Percentiles rank a stretch among this genome's conserved stretches.
phyloP scores from a whole-genome alignment of 2,888 invertebrate species.

The Nemurella pictetii region DNA sequence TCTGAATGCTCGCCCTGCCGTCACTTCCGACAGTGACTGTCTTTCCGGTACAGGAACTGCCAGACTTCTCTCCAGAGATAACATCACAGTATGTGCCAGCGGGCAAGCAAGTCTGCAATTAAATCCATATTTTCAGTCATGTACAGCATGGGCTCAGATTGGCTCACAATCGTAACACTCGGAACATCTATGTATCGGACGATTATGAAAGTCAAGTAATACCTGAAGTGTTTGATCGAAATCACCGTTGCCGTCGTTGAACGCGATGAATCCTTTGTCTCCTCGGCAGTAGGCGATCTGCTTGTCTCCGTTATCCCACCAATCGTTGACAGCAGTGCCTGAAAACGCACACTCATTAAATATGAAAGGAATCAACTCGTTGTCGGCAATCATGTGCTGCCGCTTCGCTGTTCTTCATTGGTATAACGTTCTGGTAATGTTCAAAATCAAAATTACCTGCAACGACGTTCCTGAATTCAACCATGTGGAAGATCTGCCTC shows the following conservation, averaged over 20 bases:
- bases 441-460: constrained; percentile 41
- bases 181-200: too few relatives aligned
- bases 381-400: too few relatives aligned
- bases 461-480: constrained; percentile 51
- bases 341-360: neutral
- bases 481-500: constrained; percentile 52
- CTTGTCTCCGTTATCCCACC: constrained; percentile 56
- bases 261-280: constrained; percentile 61
- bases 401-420: too few relatives aligned
- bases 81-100: constrained; percentile 83
- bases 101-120: constrained; percentile 68
- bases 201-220: constrained; percentile 30
- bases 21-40: constrained; percentile 61
- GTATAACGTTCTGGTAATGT: neutral
- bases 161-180: too few relatives aligned
- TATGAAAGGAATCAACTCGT: neutral
- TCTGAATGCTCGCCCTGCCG: constrained; percentile 61
- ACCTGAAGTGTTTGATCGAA: constrained; percentile 52
- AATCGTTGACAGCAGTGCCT: constrained; percentile 49
- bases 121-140: neutral
- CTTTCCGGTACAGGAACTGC: constrained; percentile 68
- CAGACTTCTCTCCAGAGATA: constrained; percentile 67
- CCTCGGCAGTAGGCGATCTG: constrained; percentile 59
- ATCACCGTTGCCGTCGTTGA: constrained; percentile 56
- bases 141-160: too few relatives aligned